Evolutionary conservation across 2,113 vertebrate species (phyloP).

Genomic region (Oceanites oceanicus): DNA sequence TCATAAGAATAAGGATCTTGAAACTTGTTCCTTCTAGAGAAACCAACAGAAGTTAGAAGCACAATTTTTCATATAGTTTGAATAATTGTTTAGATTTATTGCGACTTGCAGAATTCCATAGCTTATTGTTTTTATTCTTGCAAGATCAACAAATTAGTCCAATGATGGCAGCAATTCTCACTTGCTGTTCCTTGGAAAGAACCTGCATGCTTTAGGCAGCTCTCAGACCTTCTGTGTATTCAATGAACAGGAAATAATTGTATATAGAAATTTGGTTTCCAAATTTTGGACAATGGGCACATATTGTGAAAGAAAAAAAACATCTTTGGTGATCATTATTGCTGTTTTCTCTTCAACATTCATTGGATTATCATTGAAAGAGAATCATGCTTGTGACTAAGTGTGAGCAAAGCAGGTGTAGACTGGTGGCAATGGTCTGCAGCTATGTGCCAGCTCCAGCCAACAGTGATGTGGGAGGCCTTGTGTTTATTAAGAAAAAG

Average conservation of each 20-base stretch:
- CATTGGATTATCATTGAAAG: neutral
- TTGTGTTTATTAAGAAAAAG: neutral
- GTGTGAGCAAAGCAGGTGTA: neutral
- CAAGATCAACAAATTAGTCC: neutral
- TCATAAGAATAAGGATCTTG: neutral
- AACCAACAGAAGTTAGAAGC: neutral
- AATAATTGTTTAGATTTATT: neutral
- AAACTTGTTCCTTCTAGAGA: neutral
- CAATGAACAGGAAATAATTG: neutral
- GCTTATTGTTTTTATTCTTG: neutral
- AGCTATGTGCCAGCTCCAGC: neutral
- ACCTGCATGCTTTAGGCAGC: neutral
- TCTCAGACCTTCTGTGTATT: neutral
- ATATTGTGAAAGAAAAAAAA: neutral
- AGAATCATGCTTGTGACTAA: neutral
- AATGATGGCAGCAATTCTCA: neutral
- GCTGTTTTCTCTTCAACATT: neutral
- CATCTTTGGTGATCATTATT: neutral
- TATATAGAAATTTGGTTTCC: neutral
- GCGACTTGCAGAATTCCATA: neutral
- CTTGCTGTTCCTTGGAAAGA: neutral
- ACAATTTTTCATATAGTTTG: neutral
- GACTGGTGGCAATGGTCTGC: neutral
- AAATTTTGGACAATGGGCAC: neutral
- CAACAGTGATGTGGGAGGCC: neutral